Evolutionary conservation across 1,140 invertebrate species (phyloP).

Genomic region (Plectus sambesii): DNA sequence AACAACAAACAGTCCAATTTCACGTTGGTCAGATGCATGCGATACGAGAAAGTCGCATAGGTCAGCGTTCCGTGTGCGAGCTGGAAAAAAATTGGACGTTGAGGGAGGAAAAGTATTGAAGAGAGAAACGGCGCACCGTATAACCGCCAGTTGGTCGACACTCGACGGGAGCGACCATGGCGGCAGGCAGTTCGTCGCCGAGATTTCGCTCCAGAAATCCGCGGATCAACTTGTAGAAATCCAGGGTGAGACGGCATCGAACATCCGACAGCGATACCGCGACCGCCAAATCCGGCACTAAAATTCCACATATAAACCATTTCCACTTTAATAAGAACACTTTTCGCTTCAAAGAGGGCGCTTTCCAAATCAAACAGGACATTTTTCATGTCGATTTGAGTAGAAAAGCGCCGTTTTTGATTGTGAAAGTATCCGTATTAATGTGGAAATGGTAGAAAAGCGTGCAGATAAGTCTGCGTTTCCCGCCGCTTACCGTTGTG

Average conservation of each 20-base stretch:
- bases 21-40: constrained; percentile 32
- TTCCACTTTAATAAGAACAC: constrained; percentile 4
- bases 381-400: no score
- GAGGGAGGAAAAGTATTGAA: constrained; percentile 1
- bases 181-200: constrained; percentile 72
- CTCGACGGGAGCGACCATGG: no score
- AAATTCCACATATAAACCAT: constrained; percentile 21
- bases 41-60: constrained; percentile 32
- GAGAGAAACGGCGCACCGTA: no score
- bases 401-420: no score
- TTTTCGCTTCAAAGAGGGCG: no score
- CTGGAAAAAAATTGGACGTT: constrained; percentile 14
- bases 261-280: constrained; percentile 73
- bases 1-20: constrained; percentile 67
- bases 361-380: no score
- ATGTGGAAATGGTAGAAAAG: no score
- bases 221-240: constrained; percentile 74
- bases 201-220: constrained; percentile 81
- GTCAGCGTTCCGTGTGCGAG: constrained; percentile 7
- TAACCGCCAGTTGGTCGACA: no score
- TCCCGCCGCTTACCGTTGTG: constrained; percentile 54
- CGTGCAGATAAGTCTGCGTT: no score
- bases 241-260: constrained; percentile 65
- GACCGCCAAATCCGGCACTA: constrained; percentile 72
- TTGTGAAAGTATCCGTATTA: no score